Percentiles rank a stretch among this genome's conserved stretches.
Evolutionary conservation across 2,888 invertebrate genomes (phyloP).

Genomic region (Agrilus cyanescens): DNA sequence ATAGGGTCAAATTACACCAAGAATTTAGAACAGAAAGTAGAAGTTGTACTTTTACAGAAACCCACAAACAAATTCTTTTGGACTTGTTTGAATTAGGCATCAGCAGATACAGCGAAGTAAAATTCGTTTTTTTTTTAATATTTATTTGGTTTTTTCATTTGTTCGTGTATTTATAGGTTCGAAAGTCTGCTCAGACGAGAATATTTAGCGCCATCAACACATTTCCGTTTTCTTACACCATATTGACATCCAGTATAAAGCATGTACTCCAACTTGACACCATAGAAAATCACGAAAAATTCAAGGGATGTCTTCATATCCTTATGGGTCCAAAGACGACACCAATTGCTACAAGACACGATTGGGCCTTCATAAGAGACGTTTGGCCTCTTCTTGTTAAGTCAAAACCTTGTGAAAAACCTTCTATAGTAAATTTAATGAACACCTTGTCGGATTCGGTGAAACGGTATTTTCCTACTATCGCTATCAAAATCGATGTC

Average conservation of each 20-base stretch:
- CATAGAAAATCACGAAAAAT: slow-evolving; percentile 51
- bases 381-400: slow-evolving; percentile 71
- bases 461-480: slow-evolving; percentile 49
- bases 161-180: slow-evolving; percentile 44
- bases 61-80: slow-evolving; percentile 47
- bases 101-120: slow-evolving; percentile 56
- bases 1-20: slow-evolving; percentile 55
- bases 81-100: slow-evolving; percentile 51
- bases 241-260: slow-evolving; percentile 49
- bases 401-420: slow-evolving; percentile 76
- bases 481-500: slow-evolving; percentile 46
- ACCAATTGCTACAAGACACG: slow-evolving; percentile 55
- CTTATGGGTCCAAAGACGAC: slow-evolving; percentile 54
- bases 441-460: slow-evolving; percentile 43
- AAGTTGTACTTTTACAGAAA: slow-evolving; percentile 42
- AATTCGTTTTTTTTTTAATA: slow-evolving; percentile 9
- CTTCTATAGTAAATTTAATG: slow-evolving; percentile 58
- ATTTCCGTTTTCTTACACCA: slow-evolving; percentile 59
- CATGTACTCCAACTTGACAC: slow-evolving; percentile 50
- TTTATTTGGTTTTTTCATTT: no score
- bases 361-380: slow-evolving; percentile 59
- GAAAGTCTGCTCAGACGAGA: slow-evolving; percentile 54
- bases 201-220: slow-evolving; percentile 50
- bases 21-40: slow-evolving; percentile 39
- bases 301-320: slow-evolving; percentile 70